Conservation (phyloP, 2,113 vertebrate genomes). For the Aleadryas rufinucha region DNA sequence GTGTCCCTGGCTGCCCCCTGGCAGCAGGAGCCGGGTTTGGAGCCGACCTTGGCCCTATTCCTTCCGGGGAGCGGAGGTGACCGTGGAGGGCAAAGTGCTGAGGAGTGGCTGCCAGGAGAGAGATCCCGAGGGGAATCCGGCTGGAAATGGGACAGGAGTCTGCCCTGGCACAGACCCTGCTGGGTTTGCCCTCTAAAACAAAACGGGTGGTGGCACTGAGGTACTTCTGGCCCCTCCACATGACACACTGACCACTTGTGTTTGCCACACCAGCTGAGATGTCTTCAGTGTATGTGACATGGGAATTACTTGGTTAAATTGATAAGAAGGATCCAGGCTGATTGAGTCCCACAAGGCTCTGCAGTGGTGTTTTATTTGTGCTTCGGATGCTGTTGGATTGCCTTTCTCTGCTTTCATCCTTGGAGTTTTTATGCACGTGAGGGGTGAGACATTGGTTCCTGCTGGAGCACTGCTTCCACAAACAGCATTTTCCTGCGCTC, state of each 20-base stretch:
- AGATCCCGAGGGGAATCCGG: rapidly evolving
- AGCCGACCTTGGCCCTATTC: rapidly evolving
- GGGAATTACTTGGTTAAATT: not conserved
- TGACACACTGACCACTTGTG: too few species aligned
- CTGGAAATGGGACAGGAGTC: not conserved
- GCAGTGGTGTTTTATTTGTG: not conserved
- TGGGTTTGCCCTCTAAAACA: not conserved
- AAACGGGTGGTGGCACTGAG: not conserved
- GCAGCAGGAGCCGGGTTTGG: not conserved
- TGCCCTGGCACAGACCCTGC: not conserved
- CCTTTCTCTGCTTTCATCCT: not conserved
- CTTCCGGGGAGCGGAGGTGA: not conserved
- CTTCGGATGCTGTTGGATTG: not conserved
- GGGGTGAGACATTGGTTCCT: rapidly evolving
- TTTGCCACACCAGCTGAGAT: not conserved
- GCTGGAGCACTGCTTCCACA: not conserved
- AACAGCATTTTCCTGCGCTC: not conserved
- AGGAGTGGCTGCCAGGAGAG: not conserved
- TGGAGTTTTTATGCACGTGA: not conserved
- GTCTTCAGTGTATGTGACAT: not conserved
- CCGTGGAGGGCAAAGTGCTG: not conserved
- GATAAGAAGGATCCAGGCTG: not conserved
- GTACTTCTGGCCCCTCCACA: not conserved
- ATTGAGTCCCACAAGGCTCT: rapidly evolving
- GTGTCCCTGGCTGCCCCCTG: not conserved